Percentiles rank a stretch among this genome's conserved stretches.
Evolutionary conservation across 2,888 invertebrate genomes (phyloP).

Genomic region (Syrista parreyssii): DNA sequence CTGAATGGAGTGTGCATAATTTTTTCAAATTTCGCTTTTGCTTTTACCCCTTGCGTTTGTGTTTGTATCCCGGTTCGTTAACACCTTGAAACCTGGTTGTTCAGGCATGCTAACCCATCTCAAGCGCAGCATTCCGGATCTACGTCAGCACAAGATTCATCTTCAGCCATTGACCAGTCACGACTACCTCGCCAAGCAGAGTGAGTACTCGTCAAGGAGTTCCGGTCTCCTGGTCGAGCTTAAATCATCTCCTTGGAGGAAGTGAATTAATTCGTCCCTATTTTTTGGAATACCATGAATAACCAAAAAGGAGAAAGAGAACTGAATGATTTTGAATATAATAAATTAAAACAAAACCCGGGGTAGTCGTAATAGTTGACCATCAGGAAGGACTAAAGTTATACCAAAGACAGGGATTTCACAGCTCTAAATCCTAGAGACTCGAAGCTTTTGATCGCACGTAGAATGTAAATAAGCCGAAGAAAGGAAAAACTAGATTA

Average conservation of each 20-base stretch:
- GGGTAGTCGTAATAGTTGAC: neutral
- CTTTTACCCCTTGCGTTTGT: constrained; percentile 43
- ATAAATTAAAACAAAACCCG: neutral
- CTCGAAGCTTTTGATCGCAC: neutral
- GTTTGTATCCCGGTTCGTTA: constrained; percentile 52
- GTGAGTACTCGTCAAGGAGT: constrained; percentile 46
- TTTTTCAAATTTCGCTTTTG: constrained; percentile 18
- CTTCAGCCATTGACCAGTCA: constrained; percentile 83
- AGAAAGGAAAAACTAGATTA: neutral
- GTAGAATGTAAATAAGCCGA: neutral
- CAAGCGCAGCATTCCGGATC: constrained; percentile 89
- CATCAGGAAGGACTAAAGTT: neutral
- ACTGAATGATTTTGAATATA: constrained; percentile 11
- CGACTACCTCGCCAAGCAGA: constrained; percentile 67
- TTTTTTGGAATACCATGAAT: neutral
- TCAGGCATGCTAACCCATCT: constrained; percentile 90
- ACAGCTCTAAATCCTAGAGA: neutral
- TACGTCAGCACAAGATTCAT: constrained; percentile 79
- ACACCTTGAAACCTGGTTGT: constrained; percentile 61
- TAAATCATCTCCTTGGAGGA: neutral
- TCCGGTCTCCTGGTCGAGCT: neutral
- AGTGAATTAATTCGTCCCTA: neutral
- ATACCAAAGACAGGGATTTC: neutral
- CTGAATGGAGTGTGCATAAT: neutral
- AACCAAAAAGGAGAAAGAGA: constrained; percentile 12